phyloP scores from a whole-genome alignment of 1,140 invertebrate genomes.

The Musca vetustissima region DNA sequence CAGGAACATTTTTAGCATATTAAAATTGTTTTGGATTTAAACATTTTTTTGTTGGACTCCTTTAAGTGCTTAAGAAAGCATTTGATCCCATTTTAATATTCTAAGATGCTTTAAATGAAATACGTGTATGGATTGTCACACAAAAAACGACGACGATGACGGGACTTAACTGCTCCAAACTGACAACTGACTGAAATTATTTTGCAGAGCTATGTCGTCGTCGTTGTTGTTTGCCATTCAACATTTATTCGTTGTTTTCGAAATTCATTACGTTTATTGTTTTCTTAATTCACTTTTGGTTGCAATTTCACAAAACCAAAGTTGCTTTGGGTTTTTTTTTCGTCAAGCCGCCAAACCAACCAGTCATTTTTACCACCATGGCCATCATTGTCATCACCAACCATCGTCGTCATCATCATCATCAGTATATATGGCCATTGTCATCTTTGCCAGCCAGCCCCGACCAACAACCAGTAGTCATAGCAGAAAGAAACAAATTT shows the following conservation, averaged over 20 bases:
- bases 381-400: neutral
- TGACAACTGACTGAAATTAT: constrained; percentile 29
- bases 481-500: constrained; percentile 11
- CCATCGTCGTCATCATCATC: neutral
- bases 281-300: constrained; percentile 50
- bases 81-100: constrained; percentile 56
- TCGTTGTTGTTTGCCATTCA: neutral
- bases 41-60: constrained; percentile 29
- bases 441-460: neutral
- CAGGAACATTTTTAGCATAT: constrained; percentile 23
- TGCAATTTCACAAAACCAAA: neutral
- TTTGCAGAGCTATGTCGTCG: too few relatives aligned
- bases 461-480: too few relatives aligned
- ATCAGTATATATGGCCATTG: neutral
- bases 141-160: too few relatives aligned
- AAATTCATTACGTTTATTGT: constrained; percentile 50
- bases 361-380: constrained; percentile 9
- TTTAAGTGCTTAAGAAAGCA: neutral
- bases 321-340: neutral
- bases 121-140: constrained; percentile 36
- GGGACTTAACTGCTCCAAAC: constrained; percentile 36
- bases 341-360: constrained; percentile 1
- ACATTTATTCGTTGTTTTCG: neutral
- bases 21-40: neutral
- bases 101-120: constrained; percentile 55